Conservation (phyloP, 2,797 vertebrate genomes). For the Taeniopygia guttata region DNA sequence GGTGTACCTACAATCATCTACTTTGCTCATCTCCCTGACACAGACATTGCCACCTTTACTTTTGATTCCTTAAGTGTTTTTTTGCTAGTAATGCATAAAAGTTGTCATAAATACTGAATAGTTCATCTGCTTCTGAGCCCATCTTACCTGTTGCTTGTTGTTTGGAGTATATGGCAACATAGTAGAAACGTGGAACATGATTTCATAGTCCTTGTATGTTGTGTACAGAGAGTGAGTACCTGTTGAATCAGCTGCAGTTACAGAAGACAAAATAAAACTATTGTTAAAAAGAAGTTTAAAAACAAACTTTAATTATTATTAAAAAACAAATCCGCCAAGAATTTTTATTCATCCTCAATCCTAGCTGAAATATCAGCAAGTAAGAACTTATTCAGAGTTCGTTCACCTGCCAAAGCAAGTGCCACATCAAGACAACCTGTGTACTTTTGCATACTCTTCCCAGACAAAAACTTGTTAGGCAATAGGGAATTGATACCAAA, state of each 20-base stretch:
- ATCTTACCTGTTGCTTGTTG: slow-evolving; percentile 95
- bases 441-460: neutral
- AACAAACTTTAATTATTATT: neutral
- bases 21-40: neutral
- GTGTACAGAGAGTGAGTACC: slow-evolving; percentile 96
- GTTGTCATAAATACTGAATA: neutral
- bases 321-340: neutral
- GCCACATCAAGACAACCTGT: accelerated
- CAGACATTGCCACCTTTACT: neutral
- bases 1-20: neutral
- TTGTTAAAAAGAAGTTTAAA: neutral
- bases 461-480: neutral
- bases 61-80: neutral
- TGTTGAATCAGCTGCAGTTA: slow-evolving; percentile 90
- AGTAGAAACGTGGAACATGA: slow-evolving; percentile 98
- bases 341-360: neutral
- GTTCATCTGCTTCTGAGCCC: neutral
- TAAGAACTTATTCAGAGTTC: neutral
- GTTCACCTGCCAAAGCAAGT: neutral
- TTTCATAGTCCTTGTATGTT: slow-evolving; percentile 95
- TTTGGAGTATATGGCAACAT: slow-evolving; percentile 96
- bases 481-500: neutral
- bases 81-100: neutral
- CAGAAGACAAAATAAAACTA: neutral
- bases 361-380: neutral